These are phyloP conservation scores for Sarcophaga caerulescens DNA, from an alignment of 2,888 invertebrate species.

Conservation along the genomic window DNA sequence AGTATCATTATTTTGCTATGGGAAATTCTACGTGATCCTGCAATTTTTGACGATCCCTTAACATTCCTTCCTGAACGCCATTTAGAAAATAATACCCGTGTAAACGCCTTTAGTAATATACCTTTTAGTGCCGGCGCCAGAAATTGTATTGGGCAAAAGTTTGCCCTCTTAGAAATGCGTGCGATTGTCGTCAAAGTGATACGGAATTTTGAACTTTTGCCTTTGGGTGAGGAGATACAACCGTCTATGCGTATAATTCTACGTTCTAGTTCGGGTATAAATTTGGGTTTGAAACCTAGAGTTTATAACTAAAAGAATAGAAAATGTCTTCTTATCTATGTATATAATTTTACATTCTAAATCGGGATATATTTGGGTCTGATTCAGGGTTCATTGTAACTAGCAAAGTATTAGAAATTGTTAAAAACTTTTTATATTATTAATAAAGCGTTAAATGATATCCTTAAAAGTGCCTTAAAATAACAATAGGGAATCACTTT, in stretches of 20 bases:
- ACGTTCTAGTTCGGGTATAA: constrained; percentile 76
- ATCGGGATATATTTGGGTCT: not conserved
- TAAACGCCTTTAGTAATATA: constrained; percentile 73
- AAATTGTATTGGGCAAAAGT: constrained; percentile 81
- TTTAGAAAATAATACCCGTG: constrained; percentile 78
- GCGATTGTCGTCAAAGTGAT: constrained; percentile 75
- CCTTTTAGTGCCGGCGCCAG: constrained; percentile 82
- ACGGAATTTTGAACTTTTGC: constrained; percentile 75
- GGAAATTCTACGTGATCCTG: constrained; percentile 75
- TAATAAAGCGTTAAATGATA: not conserved
- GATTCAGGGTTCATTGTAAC: not conserved
- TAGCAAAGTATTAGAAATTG: not conserved
- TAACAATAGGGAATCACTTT: too few relatives aligned
- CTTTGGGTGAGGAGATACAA: constrained; percentile 75
- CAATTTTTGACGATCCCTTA: constrained; percentile 74
- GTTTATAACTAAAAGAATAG: constrained; percentile 1
- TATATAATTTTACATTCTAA: too few relatives aligned
- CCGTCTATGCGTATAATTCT: constrained; percentile 77
- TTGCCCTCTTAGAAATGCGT: constrained; percentile 77
- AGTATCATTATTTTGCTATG: constrained; percentile 77
- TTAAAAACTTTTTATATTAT: constrained; percentile 2
- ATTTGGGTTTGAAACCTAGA: constrained; percentile 74
- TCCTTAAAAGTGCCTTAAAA: not conserved
- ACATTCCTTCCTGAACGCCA: constrained; percentile 78
- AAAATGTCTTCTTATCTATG: too few relatives aligned